These are phyloP conservation scores for Hyperoplus lanceolatus DNA, from an alignment of 2,797 vertebrate genomes.

Conservation along the genomic window DNA sequence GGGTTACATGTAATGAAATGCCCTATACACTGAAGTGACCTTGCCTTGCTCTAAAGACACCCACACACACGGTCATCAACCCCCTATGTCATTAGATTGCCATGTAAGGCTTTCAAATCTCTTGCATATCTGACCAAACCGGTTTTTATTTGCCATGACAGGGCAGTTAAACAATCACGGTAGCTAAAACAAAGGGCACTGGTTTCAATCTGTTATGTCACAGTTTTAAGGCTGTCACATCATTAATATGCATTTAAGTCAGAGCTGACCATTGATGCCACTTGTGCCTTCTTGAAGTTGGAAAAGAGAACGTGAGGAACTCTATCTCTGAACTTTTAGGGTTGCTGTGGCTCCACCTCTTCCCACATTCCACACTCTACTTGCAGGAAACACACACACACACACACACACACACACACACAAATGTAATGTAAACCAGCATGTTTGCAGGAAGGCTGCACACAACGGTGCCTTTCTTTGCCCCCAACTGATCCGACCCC, in stretches of 20 bases:
- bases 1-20: neutral
- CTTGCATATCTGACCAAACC: conserved; percentile 38
- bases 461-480: conserved; percentile 34
- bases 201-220: neutral
- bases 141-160: conserved; percentile 20
- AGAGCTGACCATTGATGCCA: neutral
- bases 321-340: neutral
- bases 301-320: neutral
- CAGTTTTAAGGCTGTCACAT: conserved; percentile 1
- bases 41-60: accelerated
- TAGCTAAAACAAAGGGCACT: too few species aligned
- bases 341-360: conserved; percentile 12
- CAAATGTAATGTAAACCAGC: neutral
- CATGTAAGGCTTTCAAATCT: neutral
- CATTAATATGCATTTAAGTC: neutral
- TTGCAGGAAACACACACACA: conserved; percentile 22
- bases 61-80: neutral
- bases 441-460: neutral
- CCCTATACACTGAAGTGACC: too few species aligned
- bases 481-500: neutral
- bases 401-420: too few species aligned
- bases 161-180: neutral
- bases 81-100: neutral
- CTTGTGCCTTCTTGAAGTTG: neutral
- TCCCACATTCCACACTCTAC: conserved; percentile 45